phyloP scores from a whole-genome alignment of 2,888 invertebrate genomes.

The Acrocera orbiculus region DNA sequence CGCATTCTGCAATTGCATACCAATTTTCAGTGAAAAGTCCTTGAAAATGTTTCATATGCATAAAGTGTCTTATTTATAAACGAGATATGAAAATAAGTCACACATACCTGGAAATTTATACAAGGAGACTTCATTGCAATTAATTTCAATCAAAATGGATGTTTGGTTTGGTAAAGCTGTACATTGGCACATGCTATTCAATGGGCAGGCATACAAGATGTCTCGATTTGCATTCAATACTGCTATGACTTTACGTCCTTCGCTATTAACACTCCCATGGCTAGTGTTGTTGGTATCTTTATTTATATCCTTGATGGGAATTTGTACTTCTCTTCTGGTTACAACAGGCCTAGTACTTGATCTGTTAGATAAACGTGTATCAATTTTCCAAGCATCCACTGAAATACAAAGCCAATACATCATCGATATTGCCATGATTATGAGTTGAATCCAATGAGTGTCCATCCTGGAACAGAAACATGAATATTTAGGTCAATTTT shows the following conservation, averaged over 20 bases:
- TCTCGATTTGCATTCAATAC: conserved; percentile 28
- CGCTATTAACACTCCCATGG: conserved; percentile 9
- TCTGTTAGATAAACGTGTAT: conserved; percentile 18
- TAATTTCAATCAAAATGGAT: conserved; percentile 30
- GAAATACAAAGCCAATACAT: conserved; percentile 24
- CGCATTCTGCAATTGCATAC: no score
- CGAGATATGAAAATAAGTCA: background rate
- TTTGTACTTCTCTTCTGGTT: no score
- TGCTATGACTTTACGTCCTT: conserved; percentile 17
- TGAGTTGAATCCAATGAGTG: conserved; percentile 20
- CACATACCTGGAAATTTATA: conserved; percentile 33
- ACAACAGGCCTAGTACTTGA: conserved; percentile 17
- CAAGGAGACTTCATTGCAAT: conserved; percentile 31
- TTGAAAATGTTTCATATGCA: background rate
- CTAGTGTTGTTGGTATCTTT: conserved; percentile 1
- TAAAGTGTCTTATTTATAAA: background rate
- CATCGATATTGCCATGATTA: conserved; percentile 27
- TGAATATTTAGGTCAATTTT: no score
- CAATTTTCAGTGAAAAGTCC: no score
- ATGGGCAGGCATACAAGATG: conserved; percentile 28
- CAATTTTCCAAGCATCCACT: conserved; percentile 30
- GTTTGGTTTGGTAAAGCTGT: conserved; percentile 31
- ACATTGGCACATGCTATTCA: conserved; percentile 33
- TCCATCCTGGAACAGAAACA: conserved; percentile 21
- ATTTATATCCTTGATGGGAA: conserved; percentile 7